A percentile compares a stretch with the other conserved stretches of the same genome.
Evolutionary conservation across 2,888 invertebrate species (phyloP).

Genomic region (Nephrotoma flavescens): DNA sequence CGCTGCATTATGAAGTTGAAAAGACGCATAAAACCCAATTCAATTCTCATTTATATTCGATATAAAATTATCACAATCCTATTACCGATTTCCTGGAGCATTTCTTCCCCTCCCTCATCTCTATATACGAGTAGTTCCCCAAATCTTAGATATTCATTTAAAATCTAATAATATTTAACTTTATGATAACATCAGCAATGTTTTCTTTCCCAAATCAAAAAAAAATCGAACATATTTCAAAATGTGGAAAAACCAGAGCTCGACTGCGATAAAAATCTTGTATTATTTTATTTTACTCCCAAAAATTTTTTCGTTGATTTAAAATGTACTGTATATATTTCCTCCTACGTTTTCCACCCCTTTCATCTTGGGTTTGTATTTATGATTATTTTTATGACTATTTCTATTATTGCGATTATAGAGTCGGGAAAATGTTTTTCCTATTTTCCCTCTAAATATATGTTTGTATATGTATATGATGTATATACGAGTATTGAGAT

Average conservation of each 20-base stretch:
- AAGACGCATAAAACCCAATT: background rate
- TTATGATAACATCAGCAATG: background rate
- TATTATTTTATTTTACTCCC: background rate
- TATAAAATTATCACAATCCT: constrained; percentile 7
- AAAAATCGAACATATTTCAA: background rate
- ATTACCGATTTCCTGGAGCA: constrained; percentile 6
- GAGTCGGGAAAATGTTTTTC: background rate
- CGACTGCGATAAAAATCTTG: background rate
- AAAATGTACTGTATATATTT: background rate
- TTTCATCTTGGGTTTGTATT: background rate
- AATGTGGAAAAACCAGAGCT: background rate
- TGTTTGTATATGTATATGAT: no score
- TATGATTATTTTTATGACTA: background rate
- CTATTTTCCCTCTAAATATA: background rate
- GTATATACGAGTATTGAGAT: background rate
- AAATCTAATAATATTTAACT: background rate
- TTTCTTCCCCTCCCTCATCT: background rate
- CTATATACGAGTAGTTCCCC: background rate
- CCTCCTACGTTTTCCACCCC: background rate
- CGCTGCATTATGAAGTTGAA: background rate
- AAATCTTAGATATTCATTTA: background rate
- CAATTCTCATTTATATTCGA: background rate
- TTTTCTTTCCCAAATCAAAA: background rate
- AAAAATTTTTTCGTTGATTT: background rate
- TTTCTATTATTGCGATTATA: background rate